Conservation (phyloP, 2,113 vertebrate species). For the Struthio camelus region DNA sequence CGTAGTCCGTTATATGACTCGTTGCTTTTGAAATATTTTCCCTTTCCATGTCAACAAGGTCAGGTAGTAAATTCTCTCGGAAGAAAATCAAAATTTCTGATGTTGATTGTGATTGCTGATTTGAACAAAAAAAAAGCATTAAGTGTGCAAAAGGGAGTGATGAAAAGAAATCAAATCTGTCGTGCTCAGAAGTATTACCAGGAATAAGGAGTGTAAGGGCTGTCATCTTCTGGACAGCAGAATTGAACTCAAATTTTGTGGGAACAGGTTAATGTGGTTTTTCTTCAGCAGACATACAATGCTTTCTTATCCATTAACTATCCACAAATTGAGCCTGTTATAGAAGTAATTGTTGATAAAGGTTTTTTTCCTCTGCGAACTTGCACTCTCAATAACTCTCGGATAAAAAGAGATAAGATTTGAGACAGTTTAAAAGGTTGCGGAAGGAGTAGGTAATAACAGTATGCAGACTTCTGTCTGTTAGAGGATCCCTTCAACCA, state of each 20-base stretch:
- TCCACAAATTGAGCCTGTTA: background rate
- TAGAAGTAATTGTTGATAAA: background rate
- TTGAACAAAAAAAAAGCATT: no score
- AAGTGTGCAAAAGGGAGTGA: background rate
- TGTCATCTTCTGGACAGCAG: background rate
- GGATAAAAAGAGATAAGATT: background rate
- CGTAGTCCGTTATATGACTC: background rate
- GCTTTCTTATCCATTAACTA: background rate
- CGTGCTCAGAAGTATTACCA: background rate
- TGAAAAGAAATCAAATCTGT: background rate
- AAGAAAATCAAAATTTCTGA: background rate
- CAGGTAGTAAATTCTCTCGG: background rate
- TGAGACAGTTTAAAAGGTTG: background rate
- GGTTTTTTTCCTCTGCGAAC: background rate
- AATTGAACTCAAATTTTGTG: background rate
- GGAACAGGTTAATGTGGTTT: background rate
- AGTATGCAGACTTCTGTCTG: background rate
- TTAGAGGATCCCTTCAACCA: background rate
- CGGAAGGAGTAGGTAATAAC: background rate
- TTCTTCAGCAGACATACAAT: background rate
- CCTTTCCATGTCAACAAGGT: background rate
- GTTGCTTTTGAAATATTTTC: slow-evolving; percentile 1
- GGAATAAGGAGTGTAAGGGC: background rate
- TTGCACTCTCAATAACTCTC: background rate
- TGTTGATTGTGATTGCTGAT: background rate